Percentiles rank a stretch among this genome's conserved stretches.
These are phyloP conservation scores for Drosophila cognata DNA, from an alignment of 2,888 invertebrate genomes.

Conservation along the genomic window DNA sequence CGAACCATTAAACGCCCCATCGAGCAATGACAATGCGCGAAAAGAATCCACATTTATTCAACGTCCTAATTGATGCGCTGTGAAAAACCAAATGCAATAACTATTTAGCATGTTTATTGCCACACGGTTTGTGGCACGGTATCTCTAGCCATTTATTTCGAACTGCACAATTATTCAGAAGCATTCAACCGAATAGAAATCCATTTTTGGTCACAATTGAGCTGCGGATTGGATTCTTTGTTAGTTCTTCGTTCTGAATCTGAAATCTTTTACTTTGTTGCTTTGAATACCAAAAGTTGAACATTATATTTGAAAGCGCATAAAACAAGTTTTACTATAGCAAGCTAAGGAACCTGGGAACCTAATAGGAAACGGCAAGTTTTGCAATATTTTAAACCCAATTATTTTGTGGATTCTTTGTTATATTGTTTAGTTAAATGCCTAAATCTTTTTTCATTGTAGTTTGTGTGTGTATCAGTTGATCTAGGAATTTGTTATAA, in stretches of 20 bases:
- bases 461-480: background rate
- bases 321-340: background rate
- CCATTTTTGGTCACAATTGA: background rate
- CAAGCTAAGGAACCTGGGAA: too few species aligned
- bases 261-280: background rate
- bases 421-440: background rate
- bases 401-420: background rate
- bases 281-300: background rate
- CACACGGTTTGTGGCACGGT: background rate
- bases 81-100: slow-evolving; percentile 8
- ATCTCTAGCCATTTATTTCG: background rate
- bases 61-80: slow-evolving; percentile 21
- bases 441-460: background rate
- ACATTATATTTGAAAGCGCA: background rate
- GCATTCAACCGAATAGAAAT: background rate
- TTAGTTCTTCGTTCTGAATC: background rate
- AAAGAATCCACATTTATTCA: slow-evolving; percentile 31
- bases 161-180: background rate
- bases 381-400: background rate
- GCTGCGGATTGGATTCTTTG: background rate
- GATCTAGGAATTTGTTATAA: background rate
- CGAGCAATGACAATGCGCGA: slow-evolving; percentile 39
- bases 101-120: background rate
- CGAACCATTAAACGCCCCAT: slow-evolving; percentile 40
- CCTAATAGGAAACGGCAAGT: background rate